Conservation (phyloP, 2,888 invertebrate genomes). For the Parnassius orleans region DNA sequence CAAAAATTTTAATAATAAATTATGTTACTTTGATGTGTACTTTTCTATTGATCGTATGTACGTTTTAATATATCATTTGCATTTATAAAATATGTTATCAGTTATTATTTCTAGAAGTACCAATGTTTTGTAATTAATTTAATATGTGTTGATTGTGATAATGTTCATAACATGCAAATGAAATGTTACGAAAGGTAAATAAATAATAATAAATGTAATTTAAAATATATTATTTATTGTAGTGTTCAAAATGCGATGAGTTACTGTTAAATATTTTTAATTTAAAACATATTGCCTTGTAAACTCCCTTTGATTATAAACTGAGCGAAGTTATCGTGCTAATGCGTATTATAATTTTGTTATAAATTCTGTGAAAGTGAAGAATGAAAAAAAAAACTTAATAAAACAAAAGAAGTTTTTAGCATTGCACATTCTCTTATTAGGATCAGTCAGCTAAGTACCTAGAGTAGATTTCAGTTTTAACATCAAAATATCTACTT, state of each 20-base stretch:
- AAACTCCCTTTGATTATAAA: slow-evolving; percentile 48
- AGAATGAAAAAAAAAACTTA: slow-evolving; percentile 67
- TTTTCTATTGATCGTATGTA: no score
- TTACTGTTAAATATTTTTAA: background rate
- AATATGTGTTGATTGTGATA: no score
- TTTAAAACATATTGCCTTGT: slow-evolving; percentile 53
- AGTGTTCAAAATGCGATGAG: no score
- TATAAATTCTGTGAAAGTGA: slow-evolving; percentile 65
- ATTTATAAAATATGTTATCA: no score
- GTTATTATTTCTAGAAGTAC: no score
- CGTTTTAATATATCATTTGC: no score
- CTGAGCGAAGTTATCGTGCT: slow-evolving; percentile 59
- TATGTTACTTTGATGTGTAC: no score
- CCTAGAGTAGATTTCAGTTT: slow-evolving; percentile 67
- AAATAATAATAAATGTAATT: no score
- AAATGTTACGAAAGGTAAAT: background rate
- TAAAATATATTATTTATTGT: no score
- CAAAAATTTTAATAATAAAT: no score
- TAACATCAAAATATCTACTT: slow-evolving; percentile 30
- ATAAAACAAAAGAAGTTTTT: slow-evolving; percentile 72
- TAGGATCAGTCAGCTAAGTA: slow-evolving; percentile 72
- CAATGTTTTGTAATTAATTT: no score
- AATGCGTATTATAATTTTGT: slow-evolving; percentile 48
- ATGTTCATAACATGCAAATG: background rate
- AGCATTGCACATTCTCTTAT: slow-evolving; percentile 80